Conservation (phyloP, 2,113 vertebrate genomes). For the Orycteropus afer region DNA sequence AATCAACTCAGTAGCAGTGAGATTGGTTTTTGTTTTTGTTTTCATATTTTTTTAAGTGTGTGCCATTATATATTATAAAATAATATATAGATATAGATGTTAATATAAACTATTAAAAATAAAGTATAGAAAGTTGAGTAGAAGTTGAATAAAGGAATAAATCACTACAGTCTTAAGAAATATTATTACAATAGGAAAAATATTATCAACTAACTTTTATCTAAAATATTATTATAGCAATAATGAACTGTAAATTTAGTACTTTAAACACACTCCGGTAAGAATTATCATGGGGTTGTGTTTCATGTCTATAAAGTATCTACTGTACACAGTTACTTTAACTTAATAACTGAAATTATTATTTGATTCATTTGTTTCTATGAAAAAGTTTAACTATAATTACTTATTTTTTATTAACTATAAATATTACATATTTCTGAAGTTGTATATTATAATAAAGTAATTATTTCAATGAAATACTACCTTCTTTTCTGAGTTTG, state of each 20-base stretch:
- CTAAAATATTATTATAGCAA: not conserved
- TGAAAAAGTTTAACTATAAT: not conserved
- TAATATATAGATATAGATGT: not conserved
- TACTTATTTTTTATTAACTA: not conserved
- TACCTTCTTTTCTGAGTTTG: not conserved
- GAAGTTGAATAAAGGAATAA: constrained; percentile 8
- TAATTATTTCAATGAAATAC: constrained; percentile 4
- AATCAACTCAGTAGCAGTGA: too few relatives aligned
- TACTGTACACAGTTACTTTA: constrained; percentile 5
- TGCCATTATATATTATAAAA: not conserved
- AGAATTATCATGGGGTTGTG: not conserved
- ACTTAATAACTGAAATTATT: not conserved
- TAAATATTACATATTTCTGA: constrained; percentile 40
- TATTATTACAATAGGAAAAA: not conserved
- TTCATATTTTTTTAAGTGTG: not conserved
- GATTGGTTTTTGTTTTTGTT: too few relatives aligned
- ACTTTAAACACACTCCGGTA: not conserved
- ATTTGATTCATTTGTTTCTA: not conserved
- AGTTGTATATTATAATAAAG: constrained; percentile 48
- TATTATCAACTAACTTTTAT: not conserved
- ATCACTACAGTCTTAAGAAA: not conserved
- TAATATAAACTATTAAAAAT: constrained; percentile 29
- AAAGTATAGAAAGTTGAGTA: constrained; percentile 8
- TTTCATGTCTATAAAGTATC: not conserved
- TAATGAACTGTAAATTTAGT: not conserved